Percentiles rank a stretch among this genome's conserved stretches.
These are phyloP conservation scores for Formica selysi DNA, from an alignment of 1,140 invertebrate species.

Conservation along the genomic window DNA sequence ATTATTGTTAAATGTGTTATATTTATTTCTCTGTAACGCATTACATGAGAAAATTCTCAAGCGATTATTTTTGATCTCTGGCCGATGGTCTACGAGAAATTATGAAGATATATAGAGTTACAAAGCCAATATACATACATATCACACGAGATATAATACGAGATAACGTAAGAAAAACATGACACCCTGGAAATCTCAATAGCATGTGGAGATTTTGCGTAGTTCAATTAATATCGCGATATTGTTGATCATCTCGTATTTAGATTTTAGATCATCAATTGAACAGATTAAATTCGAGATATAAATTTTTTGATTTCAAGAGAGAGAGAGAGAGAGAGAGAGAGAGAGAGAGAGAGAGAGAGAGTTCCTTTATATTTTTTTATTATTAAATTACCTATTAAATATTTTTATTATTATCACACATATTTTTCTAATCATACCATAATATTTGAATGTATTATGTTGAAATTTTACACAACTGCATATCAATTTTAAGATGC, in stretches of 20 bases:
- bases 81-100: conserved; percentile 32
- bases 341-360: too few relatives aligned
- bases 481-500: too few relatives aligned
- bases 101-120: background rate
- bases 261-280: conserved; percentile 51
- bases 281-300: background rate
- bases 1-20: background rate
- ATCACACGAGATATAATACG: background rate
- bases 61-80: conserved; percentile 47
- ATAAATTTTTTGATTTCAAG: background rate
- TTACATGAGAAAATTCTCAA: background rate
- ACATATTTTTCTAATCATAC: too few relatives aligned
- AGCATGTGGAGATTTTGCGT: conserved; percentile 19
- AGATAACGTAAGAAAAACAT: conserved; percentile 41
- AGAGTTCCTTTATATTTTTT: background rate
- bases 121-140: background rate
- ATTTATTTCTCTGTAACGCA: conserved; percentile 43
- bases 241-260: conserved; percentile 50
- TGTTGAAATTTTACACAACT: too few relatives aligned
- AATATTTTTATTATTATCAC: background rate
- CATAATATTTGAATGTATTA: too few relatives aligned
- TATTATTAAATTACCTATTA: background rate
- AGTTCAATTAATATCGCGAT: conserved; percentile 6
- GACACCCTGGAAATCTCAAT: conserved; percentile 27
- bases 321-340: too few relatives aligned